A percentile compares a stretch with the other conserved stretches of the same genome.
These are phyloP conservation scores for Gadus macrocephalus DNA, from an alignment of 2,113 vertebrate genomes.

Conservation along the genomic window DNA sequence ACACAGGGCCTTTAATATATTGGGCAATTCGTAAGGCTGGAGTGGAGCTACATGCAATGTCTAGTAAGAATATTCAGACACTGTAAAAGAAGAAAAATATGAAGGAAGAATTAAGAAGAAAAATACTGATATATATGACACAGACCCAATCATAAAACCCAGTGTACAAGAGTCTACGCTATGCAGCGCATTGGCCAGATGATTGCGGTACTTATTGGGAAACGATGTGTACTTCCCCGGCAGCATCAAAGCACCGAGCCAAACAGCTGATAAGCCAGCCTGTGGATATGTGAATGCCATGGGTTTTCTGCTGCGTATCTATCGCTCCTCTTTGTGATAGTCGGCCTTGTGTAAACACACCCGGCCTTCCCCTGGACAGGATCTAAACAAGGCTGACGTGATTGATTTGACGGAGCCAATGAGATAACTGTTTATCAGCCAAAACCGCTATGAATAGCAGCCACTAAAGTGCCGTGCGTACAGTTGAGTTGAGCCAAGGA, in stretches of 20 bases:
- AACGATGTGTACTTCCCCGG: background rate
- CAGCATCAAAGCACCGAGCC: conserved; percentile 52
- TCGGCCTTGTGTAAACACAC: conserved; percentile 62
- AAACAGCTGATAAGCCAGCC: conserved; percentile 62
- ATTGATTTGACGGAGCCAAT: conserved; percentile 67
- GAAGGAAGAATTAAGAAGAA: background rate
- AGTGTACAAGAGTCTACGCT: too few species aligned
- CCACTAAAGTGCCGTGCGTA: conserved; percentile 41
- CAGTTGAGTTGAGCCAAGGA: conserved; percentile 13
- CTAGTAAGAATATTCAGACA: too few species aligned
- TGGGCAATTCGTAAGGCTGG: conserved; percentile 16
- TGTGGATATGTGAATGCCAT: conserved; percentile 54
- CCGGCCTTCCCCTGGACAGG: conserved; percentile 48
- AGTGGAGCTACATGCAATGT: too few species aligned
- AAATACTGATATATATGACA: too few species aligned
- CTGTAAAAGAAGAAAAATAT: background rate
- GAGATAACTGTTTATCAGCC: conserved; percentile 70
- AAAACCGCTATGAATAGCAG: conserved; percentile 59
- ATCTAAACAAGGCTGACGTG: conserved; percentile 72
- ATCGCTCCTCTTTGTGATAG: conserved; percentile 60
- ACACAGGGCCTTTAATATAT: conserved; percentile 28
- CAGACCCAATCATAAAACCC: too few species aligned
- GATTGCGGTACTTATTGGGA: background rate
- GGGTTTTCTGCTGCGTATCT: conserved; percentile 47
- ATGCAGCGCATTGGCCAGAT: too few species aligned